Evolutionary conservation across 2,113 vertebrate species (phyloP).

Genomic region (Benitochromis conjunctus): DNA sequence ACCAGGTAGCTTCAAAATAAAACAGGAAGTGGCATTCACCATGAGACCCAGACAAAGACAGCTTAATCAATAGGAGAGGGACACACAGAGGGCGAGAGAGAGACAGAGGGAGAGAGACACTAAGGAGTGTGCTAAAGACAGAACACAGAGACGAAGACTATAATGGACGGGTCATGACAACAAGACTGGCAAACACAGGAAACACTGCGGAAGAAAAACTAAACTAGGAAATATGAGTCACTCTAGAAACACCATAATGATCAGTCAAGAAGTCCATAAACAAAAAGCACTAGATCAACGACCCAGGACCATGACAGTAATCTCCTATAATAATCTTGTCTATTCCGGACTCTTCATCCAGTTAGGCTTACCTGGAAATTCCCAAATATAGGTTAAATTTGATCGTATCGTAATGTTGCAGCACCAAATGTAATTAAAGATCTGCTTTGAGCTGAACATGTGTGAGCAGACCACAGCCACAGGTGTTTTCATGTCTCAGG

Average conservation of each 20-base stretch:
- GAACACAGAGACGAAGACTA: neutral
- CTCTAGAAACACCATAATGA: rapidly evolving
- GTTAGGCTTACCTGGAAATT: neutral
- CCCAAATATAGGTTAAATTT: neutral
- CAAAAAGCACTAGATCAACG: neutral
- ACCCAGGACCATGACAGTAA: neutral
- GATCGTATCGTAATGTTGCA: neutral
- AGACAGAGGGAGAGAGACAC: neutral
- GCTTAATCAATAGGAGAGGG: neutral
- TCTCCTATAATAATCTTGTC: neutral
- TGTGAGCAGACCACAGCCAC: neutral
- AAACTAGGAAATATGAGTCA: neutral
- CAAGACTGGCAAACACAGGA: neutral
- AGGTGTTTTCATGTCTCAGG: neutral
- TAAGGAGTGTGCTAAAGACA: neutral
- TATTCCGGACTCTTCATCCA: neutral
- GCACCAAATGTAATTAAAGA: neutral
- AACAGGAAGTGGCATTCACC: neutral
- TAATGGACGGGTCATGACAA: rapidly evolving
- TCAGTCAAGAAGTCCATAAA: neutral
- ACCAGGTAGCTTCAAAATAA: neutral
- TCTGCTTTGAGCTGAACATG: neutral
- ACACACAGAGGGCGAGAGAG: neutral
- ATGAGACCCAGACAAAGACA: neutral
- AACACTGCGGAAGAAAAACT: neutral